Evolutionary conservation across 2,888 invertebrate genomes (phyloP).

Genomic region (Saturnia japonica): DNA sequence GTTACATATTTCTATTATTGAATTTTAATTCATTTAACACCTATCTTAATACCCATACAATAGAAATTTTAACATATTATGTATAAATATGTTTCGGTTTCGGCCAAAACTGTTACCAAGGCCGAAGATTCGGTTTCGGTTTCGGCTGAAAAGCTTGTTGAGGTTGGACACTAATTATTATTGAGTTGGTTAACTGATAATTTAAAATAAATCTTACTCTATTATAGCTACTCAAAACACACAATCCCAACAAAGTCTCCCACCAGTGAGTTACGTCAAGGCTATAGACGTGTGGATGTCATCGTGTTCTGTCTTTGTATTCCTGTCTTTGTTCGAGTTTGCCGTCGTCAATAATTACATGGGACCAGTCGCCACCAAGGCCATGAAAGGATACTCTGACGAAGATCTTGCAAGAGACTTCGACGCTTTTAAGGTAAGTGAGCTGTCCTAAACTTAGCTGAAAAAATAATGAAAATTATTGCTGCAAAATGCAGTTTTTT

Average conservation of each 20-base stretch:
- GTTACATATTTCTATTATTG: too few relatives aligned
- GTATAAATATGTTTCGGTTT: too few relatives aligned
- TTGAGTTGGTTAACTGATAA: neutral
- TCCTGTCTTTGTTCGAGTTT: constrained; percentile 94
- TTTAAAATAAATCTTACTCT: constrained; percentile 22
- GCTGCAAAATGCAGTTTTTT: too few relatives aligned
- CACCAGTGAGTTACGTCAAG: constrained; percentile 95
- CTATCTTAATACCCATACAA: too few relatives aligned
- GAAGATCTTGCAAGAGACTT: constrained; percentile 87
- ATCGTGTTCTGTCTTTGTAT: constrained; percentile 95
- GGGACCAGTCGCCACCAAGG: constrained; percentile 93
- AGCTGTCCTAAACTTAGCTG: neutral
- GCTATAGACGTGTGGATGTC: constrained; percentile 97
- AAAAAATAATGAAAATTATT: too few relatives aligned
- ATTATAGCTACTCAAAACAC: constrained; percentile 95
- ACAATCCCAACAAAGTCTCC: constrained; percentile 93
- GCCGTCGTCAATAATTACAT: constrained; percentile 94
- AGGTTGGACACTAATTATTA: too few relatives aligned
- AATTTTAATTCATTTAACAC: too few relatives aligned
- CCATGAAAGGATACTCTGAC: constrained; percentile 94
- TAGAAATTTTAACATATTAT: too few relatives aligned
- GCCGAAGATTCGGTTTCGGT: too few relatives aligned
- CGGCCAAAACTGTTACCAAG: too few relatives aligned
- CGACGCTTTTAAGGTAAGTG: constrained; percentile 87
- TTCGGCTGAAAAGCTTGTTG: too few relatives aligned